These are phyloP conservation scores for Holacanthus passer DNA, from an alignment of 2,113 vertebrate species.

Conservation along the genomic window DNA sequence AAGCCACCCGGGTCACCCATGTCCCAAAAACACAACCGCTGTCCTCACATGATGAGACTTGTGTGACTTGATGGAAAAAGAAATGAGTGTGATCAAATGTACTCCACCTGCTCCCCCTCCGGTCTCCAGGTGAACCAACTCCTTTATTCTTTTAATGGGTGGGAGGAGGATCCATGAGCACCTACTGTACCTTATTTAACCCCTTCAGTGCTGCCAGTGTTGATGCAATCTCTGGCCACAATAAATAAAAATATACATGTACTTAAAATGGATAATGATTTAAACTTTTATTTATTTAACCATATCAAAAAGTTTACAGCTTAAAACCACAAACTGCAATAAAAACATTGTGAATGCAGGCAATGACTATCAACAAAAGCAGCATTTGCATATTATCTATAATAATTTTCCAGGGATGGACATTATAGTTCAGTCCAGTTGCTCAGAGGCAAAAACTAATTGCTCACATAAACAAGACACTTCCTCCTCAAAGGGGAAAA, in stretches of 20 bases:
- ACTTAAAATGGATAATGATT: neutral
- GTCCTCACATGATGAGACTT: conserved; percentile 27
- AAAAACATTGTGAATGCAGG: neutral
- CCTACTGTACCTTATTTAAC: conserved; percentile 40
- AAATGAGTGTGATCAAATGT: neutral
- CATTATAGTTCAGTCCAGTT: conserved; percentile 14
- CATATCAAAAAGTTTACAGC: neutral
- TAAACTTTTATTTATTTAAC: conserved; percentile 32
- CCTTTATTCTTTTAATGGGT: neutral
- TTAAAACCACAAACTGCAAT: conserved; percentile 4
- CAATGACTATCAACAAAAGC: neutral
- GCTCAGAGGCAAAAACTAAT: conserved; percentile 33
- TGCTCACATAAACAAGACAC: conserved; percentile 30
- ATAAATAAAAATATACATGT: neutral
- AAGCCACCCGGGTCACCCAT: conserved; percentile 57
- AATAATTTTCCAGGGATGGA: neutral
- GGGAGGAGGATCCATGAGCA: conserved; percentile 20
- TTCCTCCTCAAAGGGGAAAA: conserved; percentile 9
- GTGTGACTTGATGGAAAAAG: neutral
- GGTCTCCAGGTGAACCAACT: conserved; percentile 56
- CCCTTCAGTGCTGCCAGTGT: conserved; percentile 3
- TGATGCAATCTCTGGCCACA: neutral
- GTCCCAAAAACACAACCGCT: neutral
- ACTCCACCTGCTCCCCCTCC: conserved; percentile 20
- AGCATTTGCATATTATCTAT: neutral